Conservation (phyloP, 1,140 invertebrate species). For the Arctopsyche grandis region DNA sequence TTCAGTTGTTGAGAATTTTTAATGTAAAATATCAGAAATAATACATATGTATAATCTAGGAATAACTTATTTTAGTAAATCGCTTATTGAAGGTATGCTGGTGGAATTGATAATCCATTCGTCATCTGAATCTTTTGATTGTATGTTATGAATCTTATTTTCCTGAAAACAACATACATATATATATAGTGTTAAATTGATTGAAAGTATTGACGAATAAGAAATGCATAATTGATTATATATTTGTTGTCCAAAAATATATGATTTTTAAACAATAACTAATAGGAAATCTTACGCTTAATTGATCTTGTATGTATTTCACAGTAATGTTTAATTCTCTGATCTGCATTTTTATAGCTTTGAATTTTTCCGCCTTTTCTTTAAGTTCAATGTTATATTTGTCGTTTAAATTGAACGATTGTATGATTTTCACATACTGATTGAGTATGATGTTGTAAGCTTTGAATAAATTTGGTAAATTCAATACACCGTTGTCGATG, state of each 20-base stretch:
- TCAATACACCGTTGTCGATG: slow-evolving; percentile 31
- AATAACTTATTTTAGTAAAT: neutral
- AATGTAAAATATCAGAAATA: too few relatives aligned
- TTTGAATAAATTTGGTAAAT: slow-evolving; percentile 50
- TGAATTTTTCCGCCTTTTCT: neutral
- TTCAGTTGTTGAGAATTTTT: too few relatives aligned
- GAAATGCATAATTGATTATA: too few relatives aligned
- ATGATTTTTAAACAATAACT: too few relatives aligned
- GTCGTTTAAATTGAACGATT: neutral
- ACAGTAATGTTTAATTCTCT: neutral
- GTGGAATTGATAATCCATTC: neutral
- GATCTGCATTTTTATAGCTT: neutral
- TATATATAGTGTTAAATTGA: too few relatives aligned
- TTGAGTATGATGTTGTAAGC: slow-evolving; percentile 30
- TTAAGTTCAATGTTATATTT: neutral
- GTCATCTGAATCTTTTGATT: neutral
- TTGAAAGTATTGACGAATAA: too few relatives aligned
- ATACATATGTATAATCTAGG: too few relatives aligned
- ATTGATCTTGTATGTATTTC: neutral
- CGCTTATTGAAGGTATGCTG: neutral
- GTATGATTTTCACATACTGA: neutral
- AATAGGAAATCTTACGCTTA: too few relatives aligned
- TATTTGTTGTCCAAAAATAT: too few relatives aligned
- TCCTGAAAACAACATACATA: neutral
- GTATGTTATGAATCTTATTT: neutral